Conservation (phyloP, 1,140 invertebrate genomes). For the Brachionus calyciflorus region DNA sequence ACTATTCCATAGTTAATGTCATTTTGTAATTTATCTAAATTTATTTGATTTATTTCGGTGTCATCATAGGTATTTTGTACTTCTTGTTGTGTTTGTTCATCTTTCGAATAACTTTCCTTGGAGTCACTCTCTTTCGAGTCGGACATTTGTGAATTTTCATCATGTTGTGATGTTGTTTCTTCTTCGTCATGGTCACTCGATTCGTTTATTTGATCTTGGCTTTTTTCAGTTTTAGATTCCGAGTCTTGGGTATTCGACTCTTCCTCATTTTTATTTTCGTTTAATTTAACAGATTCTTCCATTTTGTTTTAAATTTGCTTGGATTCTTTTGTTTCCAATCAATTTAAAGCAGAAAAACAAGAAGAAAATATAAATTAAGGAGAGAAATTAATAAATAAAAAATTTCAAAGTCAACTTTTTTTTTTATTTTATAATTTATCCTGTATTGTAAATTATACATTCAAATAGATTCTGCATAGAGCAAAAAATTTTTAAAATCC, state of each 20-base stretch:
- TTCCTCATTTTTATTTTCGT: background rate
- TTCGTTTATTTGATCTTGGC: background rate
- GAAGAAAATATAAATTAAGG: too few relatives aligned
- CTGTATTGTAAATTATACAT: too few relatives aligned
- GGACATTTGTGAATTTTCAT: conserved; percentile 8
- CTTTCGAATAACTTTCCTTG: background rate
- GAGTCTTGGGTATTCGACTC: background rate
- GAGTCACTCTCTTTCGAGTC: too few relatives aligned
- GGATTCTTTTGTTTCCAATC: conserved; percentile 67
- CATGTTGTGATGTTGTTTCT: background rate
- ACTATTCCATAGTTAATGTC: conserved; percentile 34
- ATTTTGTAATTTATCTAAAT: conserved; percentile 1
- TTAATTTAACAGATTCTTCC: background rate
- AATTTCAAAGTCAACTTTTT: too few relatives aligned
- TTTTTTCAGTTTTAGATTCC: background rate
- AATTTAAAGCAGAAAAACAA: conserved; percentile 61
- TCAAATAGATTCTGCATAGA: too few relatives aligned
- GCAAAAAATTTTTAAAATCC: too few relatives aligned
- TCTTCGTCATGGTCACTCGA: too few relatives aligned
- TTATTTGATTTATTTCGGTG: conserved; percentile 11
- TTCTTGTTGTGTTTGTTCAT: background rate
- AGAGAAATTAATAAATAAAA: too few relatives aligned
- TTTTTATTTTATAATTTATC: too few relatives aligned
- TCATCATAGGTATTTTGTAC: background rate
- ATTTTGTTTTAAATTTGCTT: background rate